Conservation (phyloP, 2,113 vertebrate genomes). For the Fregetta grallaria region DNA sequence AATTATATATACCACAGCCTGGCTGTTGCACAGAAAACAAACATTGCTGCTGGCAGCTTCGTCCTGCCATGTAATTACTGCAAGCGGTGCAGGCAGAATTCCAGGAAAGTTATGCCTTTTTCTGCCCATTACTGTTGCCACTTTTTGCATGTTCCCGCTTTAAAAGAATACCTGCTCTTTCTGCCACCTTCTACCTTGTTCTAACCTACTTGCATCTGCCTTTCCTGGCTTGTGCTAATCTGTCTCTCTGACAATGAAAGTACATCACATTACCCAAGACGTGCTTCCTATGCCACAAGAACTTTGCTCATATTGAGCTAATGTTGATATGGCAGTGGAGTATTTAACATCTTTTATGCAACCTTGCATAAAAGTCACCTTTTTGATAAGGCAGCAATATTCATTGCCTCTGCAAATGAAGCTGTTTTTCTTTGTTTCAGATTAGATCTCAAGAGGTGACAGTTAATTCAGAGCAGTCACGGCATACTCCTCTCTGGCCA, state of each 20-base stretch:
- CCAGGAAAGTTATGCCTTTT: slow-evolving; percentile 2
- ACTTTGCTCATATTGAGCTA: background rate
- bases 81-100: background rate
- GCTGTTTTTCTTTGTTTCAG: background rate
- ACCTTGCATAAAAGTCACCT: background rate
- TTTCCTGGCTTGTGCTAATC: background rate
- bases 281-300: background rate
- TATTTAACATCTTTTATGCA: background rate
- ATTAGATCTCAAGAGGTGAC: background rate
- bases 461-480: background rate
- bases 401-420: background rate
- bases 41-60: slow-evolving; percentile 1
- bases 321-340: background rate
- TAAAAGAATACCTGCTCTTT: background rate
- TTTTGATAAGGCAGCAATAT: background rate
- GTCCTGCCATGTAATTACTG: background rate
- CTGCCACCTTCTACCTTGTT: background rate
- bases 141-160: background rate
- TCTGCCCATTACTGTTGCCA: background rate
- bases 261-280: background rate
- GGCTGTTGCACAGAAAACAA: slow-evolving; percentile 1
- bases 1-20: slow-evolving; percentile 21
- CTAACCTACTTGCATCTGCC: background rate
- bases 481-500: background rate
- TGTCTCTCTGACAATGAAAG: background rate